Percentiles rank a stretch among this genome's conserved stretches.
phyloP scores from a whole-genome alignment of 2,888 invertebrate species.

The Pycnomerus fuliginosus region DNA sequence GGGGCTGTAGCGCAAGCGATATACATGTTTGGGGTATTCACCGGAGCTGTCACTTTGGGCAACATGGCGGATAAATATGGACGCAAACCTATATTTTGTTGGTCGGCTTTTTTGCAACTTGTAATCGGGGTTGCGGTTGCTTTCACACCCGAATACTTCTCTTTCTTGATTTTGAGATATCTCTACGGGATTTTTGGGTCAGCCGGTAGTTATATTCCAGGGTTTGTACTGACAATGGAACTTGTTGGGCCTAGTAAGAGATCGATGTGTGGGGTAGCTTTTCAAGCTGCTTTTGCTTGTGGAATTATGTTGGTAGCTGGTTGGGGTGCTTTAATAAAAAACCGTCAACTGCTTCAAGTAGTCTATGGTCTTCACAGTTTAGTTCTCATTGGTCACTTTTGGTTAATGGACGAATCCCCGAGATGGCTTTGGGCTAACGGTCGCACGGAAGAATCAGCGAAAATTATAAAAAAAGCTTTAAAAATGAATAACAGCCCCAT shows the following conservation, averaged over 20 bases:
- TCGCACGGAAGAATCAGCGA: slow-evolving; percentile 68
- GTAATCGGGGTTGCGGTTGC: slow-evolving; percentile 68
- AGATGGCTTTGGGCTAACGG: slow-evolving; percentile 88
- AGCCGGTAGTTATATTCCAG: slow-evolving; percentile 72
- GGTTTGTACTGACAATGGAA: slow-evolving; percentile 77
- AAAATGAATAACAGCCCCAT: slow-evolving; percentile 67
- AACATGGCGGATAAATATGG: slow-evolving; percentile 75
- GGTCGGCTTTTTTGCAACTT: slow-evolving; percentile 73
- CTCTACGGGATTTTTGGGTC: slow-evolving; percentile 69
- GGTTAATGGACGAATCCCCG: slow-evolving; percentile 88
- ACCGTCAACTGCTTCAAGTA: slow-evolving; percentile 72
- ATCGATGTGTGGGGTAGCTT: slow-evolving; percentile 77
- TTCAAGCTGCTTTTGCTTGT: slow-evolving; percentile 74
- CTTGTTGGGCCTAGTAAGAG: slow-evolving; percentile 77
- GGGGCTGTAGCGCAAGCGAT: slow-evolving; percentile 75
- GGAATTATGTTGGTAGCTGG: slow-evolving; percentile 82
- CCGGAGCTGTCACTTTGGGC: slow-evolving; percentile 76
- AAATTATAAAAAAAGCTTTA: slow-evolving; percentile 74
- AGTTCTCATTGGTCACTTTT: slow-evolving; percentile 76
- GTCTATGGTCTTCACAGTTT: slow-evolving; percentile 75
- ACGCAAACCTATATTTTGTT: slow-evolving; percentile 75
- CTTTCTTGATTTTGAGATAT: slow-evolving; percentile 65
- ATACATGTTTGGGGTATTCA: slow-evolving; percentile 82
- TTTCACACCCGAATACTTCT: slow-evolving; percentile 74
- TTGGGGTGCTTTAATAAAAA: slow-evolving; percentile 76